phyloP scores from a whole-genome alignment of 2,113 vertebrate genomes.

The Carollia perspicillata region DNA sequence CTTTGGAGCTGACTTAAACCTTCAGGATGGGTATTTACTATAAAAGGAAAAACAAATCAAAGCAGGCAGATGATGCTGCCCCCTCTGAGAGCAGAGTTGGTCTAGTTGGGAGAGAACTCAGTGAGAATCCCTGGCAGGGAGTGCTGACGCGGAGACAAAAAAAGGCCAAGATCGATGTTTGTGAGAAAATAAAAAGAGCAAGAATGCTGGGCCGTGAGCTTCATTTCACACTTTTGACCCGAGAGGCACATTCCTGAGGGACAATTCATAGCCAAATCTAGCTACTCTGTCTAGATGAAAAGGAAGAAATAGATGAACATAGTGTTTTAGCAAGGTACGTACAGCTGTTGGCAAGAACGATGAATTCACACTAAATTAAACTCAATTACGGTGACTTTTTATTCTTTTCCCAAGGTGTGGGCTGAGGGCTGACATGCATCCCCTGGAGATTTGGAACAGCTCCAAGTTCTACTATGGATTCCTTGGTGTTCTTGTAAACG shows the following conservation, averaged over 20 bases:
- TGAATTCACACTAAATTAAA: slow-evolving; percentile 13
- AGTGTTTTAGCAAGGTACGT: background rate
- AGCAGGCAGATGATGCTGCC: background rate
- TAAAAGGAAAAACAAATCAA: slow-evolving; percentile 15
- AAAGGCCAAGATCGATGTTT: background rate
- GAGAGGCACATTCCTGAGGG: slow-evolving; percentile 20
- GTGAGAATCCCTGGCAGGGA: background rate
- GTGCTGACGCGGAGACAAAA: background rate
- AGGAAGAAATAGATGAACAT: background rate
- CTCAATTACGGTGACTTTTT: slow-evolving; percentile 21
- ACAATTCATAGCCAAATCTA: background rate
- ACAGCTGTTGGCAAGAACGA: background rate
- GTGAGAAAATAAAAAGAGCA: background rate
- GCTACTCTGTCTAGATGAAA: background rate
- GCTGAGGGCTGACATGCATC: background rate
- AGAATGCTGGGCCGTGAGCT: background rate
- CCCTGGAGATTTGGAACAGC: background rate
- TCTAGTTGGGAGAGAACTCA: slow-evolving; percentile 7
- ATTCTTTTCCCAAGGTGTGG: slow-evolving; percentile 19
- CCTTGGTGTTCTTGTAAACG: background rate
- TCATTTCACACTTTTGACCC: slow-evolving; percentile 14
- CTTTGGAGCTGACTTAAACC: background rate
- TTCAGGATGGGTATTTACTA: background rate
- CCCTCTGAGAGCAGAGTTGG: background rate
- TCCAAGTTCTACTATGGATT: background rate